Conservation (phyloP, 2,888 invertebrate genomes). For the Philopedon plagiatum region DNA sequence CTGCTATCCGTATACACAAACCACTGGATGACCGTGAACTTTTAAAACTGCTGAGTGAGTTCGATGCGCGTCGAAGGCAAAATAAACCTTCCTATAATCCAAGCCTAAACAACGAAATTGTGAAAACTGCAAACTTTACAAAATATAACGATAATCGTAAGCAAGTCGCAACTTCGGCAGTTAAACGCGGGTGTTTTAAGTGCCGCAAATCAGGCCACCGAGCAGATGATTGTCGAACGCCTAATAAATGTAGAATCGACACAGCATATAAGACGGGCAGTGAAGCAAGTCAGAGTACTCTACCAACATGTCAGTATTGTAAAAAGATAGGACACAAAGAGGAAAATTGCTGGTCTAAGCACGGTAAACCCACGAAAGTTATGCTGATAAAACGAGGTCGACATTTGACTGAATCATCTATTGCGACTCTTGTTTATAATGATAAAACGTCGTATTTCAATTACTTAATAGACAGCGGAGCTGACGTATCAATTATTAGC, state of each 20-base stretch:
- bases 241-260: not conserved
- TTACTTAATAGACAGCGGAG: constrained; percentile 53
- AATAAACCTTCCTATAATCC: not conserved
- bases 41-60: constrained; percentile 42
- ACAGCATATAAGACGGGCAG: not conserved
- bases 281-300: not conserved
- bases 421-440: constrained; percentile 47
- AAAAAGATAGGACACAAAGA: constrained; percentile 50
- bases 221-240: constrained; percentile 4
- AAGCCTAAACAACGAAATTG: no score
- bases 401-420: constrained; percentile 38
- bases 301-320: constrained; percentile 35
- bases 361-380: constrained; percentile 47
- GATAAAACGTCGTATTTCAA: constrained; percentile 31
- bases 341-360: constrained; percentile 43
- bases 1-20: constrained; percentile 41
- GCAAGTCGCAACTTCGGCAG: not conserved
- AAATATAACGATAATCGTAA: not conserved
- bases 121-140: not conserved
- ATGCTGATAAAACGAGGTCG: constrained; percentile 39
- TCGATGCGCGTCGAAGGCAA: constrained; percentile 32
- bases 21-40: constrained; percentile 25
- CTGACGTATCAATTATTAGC: constrained; percentile 49
- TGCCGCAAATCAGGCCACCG: constrained; percentile 26
- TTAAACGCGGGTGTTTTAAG: constrained; percentile 19